Evolutionary conservation across 2,797 vertebrate species (phyloP), one percentile per base, ranked within the genome.

Genomic region (Pantherophis alleghaniensis): DNA sequence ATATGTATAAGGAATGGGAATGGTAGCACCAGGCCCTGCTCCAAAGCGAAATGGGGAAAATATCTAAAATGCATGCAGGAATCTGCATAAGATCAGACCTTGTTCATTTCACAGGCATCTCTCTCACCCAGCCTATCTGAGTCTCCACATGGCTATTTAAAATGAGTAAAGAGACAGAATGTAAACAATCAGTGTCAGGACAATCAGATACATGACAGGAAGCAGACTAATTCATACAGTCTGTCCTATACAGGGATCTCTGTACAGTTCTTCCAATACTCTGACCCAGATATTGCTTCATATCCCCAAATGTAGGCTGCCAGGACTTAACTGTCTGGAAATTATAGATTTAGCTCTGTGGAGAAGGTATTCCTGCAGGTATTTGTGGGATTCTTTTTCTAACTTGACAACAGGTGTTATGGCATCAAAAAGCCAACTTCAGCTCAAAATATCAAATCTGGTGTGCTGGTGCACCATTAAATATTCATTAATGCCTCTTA

Each of bases 131-230:
- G 92, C 93, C 94, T 47, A 42, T 95, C 42, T 87, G 94, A 96
- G 95, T 96, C 96, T 96, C 97, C 96, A 95, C 94, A 95, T 97
- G 97, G 94, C 93, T 97, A 97, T 97, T 97, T 97, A 97, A 97
- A 98, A 97, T 97, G 95, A 96, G 79, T 66, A 94, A 97, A 96
- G 94, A 97, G 97, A 96, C 94, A 97, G 97, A 97, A 97, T 97
- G 97, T 98, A 98, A 98, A 98, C 97, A 97, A 95, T 97, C 96
- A 94, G 95, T 86, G 94, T 13, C 61, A 90, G 91, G n/a, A 97
- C 61, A 92, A 97, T 94, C 51, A 83, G 86, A 74, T 96, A 96
- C 91, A 95, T 93, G 59, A 51, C 61, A 59, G 79, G 0, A 74
- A 26, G 18, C 63, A 47, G 28, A 90, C 83, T 79, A 61, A 94